Evolutionary conservation across 1,140 invertebrate genomes (phyloP).

Genomic region (Eurosta solidaginis): DNA sequence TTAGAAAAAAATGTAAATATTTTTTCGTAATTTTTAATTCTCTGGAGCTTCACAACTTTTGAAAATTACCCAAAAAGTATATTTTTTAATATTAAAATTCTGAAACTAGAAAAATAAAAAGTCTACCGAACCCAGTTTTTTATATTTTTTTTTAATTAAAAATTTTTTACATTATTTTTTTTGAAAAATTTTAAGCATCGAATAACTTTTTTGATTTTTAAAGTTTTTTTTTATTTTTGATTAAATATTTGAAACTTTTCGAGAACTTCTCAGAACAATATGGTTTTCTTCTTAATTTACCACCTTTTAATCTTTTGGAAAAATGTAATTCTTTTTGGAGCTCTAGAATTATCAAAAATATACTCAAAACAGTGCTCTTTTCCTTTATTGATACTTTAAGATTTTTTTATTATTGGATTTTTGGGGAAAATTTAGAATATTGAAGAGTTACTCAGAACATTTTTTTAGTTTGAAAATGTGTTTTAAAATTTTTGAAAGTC

Average conservation of each 20-base stretch:
- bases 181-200: background rate
- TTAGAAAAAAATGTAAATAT: background rate
- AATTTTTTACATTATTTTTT: too few relatives aligned
- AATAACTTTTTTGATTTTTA: background rate
- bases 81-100: background rate
- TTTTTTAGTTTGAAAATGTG: too few relatives aligned
- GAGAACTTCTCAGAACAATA: too few relatives aligned
- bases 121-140: background rate
- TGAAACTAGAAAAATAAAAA: background rate
- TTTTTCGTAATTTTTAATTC: background rate
- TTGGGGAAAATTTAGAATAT: too few relatives aligned
- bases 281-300: too few relatives aligned
- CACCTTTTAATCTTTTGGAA: background rate
- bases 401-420: too few relatives aligned
- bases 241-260: background rate
- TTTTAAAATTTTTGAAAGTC: too few relatives aligned
- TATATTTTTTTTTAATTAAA: background rate
- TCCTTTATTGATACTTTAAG: too few relatives aligned
- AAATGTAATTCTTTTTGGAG: background rate
- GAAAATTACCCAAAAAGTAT: background rate
- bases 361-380: too few relatives aligned
- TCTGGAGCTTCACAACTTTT: background rate
- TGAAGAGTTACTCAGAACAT: too few relatives aligned
- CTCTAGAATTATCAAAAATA: too few relatives aligned
- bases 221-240: too few relatives aligned